phyloP scores from a whole-genome alignment of 2,113 vertebrate species.

The Equus przewalskii region DNA sequence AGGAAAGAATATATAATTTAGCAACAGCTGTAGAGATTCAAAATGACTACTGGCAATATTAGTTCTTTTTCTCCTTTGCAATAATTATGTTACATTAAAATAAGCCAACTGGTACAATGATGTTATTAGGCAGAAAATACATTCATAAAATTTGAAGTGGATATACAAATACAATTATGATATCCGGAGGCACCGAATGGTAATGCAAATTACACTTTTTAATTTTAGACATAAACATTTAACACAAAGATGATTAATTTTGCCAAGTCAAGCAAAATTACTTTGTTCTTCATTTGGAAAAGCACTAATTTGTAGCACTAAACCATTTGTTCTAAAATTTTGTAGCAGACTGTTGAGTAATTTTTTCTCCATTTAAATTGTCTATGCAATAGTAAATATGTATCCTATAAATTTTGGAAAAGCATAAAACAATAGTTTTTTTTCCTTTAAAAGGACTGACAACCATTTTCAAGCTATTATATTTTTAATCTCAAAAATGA shows the following conservation, averaged over 20 bases:
- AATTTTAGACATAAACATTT: slow-evolving; percentile 62
- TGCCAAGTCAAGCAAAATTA: slow-evolving; percentile 32
- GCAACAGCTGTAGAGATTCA: not conserved
- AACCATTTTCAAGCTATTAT: not conserved
- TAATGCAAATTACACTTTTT: slow-evolving; percentile 42
- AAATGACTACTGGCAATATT: not conserved
- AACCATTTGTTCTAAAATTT: slow-evolving; percentile 56
- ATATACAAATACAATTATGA: slow-evolving; percentile 49
- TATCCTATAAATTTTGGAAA: not conserved
- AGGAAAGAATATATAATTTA: slow-evolving; percentile 17
- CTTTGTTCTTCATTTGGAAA: slow-evolving; percentile 49
- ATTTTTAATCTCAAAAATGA: not conserved
- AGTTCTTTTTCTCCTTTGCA: not conserved
- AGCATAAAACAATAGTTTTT: not conserved
- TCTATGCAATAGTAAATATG: not conserved
- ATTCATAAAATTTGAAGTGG: slow-evolving; percentile 68
- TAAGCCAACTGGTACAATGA: slow-evolving; percentile 45
- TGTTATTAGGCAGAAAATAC: slow-evolving; percentile 56
- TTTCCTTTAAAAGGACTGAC: not conserved
- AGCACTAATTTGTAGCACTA: not conserved
- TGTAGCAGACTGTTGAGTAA: not conserved
- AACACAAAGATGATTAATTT: slow-evolving; percentile 53
- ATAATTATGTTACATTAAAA: slow-evolving; percentile 57
- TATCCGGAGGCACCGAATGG: not conserved
- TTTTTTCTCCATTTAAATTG: slow-evolving; percentile 24